Evolutionary conservation across 2,888 invertebrate genomes (phyloP), one percentile per base, ranked within the genome.

Genomic region (Miltochrista miniata): DNA sequence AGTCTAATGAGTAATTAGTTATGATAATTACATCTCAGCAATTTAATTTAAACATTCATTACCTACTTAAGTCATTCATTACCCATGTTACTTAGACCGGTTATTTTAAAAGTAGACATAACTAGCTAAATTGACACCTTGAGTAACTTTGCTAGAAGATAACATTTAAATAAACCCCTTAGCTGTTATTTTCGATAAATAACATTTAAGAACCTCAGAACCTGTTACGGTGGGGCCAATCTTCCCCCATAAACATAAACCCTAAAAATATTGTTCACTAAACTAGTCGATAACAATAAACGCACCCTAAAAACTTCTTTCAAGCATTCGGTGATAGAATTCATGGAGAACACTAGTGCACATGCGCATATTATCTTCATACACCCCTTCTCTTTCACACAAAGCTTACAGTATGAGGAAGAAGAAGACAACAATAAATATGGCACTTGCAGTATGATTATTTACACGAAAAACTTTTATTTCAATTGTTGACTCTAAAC

Each of bases 251-350:
- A 80, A 76, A 74, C 18, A 38, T 34, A 44, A 35, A 45, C n/a
- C 14, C 30, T 63, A 72, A 75, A 79, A 75, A 74, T 24, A 24
- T 24, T 24, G 58, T 67, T 61, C 68, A 56, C 61, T 67, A 70
- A 79, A 77, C 77, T 77, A 76, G 70, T 79, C 79, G 72, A 81
- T 79, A 75, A 73, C 69, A 79, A 77, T 77, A 77, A 74, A 79
- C 66, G 70, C 70, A 68, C 61, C 65, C 66, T 73, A 74, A 77
- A 82, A 82, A 84, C 77, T 81, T 83, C 71, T 80, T 76, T 70
- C 54, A 68, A 69, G 54, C 57, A 62, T 74, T 82, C 75, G 74
- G 77, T 72, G 74, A 70, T 61, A 62, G 61, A 61, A 68, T 74
- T 74, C 70, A 54, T 61, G 51, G 62, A 68, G 68, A 72, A 70